phyloP scores from a whole-genome alignment of 2,113 vertebrate species.

The Cynopterus brachyotis region DNA sequence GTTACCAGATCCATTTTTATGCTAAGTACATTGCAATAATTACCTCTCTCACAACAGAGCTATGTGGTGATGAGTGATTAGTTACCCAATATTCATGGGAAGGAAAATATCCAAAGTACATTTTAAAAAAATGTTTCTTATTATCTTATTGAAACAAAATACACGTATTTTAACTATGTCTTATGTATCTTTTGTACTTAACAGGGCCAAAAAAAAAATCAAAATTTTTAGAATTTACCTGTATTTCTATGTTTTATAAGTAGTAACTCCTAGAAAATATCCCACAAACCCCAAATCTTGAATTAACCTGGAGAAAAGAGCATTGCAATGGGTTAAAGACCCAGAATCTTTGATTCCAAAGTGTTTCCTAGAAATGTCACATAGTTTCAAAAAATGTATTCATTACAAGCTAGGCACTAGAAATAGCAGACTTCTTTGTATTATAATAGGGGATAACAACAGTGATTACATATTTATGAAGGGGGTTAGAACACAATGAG shows the following conservation, averaged over 20 bases:
- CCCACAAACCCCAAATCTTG: background rate
- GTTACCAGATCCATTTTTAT: background rate
- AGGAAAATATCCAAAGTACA: background rate
- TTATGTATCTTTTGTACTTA: background rate
- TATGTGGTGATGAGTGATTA: background rate
- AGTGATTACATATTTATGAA: background rate
- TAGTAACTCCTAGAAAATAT: background rate
- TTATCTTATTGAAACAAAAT: background rate
- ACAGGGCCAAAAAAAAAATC: background rate
- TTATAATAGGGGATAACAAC: background rate
- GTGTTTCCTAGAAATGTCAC: background rate
- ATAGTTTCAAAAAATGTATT: background rate
- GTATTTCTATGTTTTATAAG: background rate
- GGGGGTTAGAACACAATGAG: background rate
- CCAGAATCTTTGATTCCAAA: background rate
- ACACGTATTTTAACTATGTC: background rate
- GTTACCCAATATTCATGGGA: background rate
- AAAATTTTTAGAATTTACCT: background rate
- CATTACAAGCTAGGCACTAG: background rate
- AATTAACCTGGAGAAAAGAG: background rate
- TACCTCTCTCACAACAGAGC: background rate
- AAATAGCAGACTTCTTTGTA: background rate
- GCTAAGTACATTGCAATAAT: background rate
- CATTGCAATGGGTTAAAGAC: accelerated
- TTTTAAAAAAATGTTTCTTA: background rate